Evolutionary conservation across 2,888 invertebrate genomes (phyloP), one percentile per base, ranked within the genome.

Genomic region (Drosophila stalkeri): DNA sequence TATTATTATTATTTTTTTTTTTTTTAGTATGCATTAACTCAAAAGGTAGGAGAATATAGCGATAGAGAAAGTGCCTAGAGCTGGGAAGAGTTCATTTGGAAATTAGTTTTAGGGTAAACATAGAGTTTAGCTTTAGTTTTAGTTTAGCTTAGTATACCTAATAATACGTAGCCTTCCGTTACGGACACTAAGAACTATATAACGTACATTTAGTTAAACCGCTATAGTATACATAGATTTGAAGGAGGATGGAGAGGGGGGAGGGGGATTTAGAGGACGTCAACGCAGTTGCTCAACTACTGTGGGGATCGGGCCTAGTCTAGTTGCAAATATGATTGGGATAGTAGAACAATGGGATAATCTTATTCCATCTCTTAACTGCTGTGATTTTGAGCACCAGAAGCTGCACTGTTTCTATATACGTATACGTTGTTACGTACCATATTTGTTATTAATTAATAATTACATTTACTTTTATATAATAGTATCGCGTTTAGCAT

Each of bases 151-250:
- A 73, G 84, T 74, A 74, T 81, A 81, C 75, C 70, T 72, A 72
- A 73, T 79, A 82, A 72, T 79, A 72, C 75, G 78, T 78, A 79
- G 79, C 75, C 78, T 60, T 79, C 72, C 79, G 80, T 72, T 75
- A 66, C 69, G 81, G 71, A 61, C 63, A 81, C 86, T 84, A 86
- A 84, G 75, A 83, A 86, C 83, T 87, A 84, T 83, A 81, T 86
- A 82, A 82, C 82, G 86, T 86, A 82, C 77, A 80, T 82, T 85
- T 68, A 85, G 77, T 77, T 74, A 77, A 77, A 74, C 57, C 73
- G 73, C 76, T 80, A 79, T 76, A 83, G 82, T 86, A 83, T 82
- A 86, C 82, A 86, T 74, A 54, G 57, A 63, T 62, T 66, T 80
- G 51, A 66, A 5, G 16, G 16, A 33, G 23, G 23, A 4, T n/a